These are phyloP conservation scores for Drosophila setifemur DNA, from an alignment of 1,140 invertebrate species.

Conservation along the genomic window DNA sequence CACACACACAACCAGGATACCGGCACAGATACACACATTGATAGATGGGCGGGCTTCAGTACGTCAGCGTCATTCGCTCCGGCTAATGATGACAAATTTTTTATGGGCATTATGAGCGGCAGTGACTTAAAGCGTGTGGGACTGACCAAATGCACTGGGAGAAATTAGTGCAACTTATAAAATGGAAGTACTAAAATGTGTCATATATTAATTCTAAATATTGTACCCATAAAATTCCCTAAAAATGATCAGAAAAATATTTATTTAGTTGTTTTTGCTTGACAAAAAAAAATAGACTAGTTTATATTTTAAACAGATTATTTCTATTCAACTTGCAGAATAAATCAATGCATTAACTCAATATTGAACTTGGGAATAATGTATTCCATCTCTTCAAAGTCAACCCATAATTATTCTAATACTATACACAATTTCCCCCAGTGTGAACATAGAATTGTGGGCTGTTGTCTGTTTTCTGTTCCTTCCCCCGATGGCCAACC, in stretches of 20 bases:
- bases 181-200: no score
- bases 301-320: no score
- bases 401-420: no score
- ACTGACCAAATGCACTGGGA: conserved; percentile 3
- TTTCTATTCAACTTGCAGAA: no score
- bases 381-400: no score
- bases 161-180: not conserved
- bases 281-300: no score
- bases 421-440: not conserved
- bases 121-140: conserved; percentile 66
- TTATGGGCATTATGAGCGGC: conserved; percentile 76
- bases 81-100: conserved; percentile 80
- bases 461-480: conserved; percentile 16
- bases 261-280: no score
- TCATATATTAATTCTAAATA: no score
- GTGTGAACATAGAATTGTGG: conserved; percentile 31
- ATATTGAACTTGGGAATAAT: no score
- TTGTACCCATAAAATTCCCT: no score
- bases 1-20: not conserved
- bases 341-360: no score
- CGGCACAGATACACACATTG: conserved; percentile 47
- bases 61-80: conserved; percentile 49
- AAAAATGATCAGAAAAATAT: no score
- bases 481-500: conserved; percentile 16
- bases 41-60: conserved; percentile 57